Percentiles rank a stretch among this genome's conserved stretches.
Conservation (phyloP, 1,140 invertebrate genomes). For the Drosophila auraria region DNA sequence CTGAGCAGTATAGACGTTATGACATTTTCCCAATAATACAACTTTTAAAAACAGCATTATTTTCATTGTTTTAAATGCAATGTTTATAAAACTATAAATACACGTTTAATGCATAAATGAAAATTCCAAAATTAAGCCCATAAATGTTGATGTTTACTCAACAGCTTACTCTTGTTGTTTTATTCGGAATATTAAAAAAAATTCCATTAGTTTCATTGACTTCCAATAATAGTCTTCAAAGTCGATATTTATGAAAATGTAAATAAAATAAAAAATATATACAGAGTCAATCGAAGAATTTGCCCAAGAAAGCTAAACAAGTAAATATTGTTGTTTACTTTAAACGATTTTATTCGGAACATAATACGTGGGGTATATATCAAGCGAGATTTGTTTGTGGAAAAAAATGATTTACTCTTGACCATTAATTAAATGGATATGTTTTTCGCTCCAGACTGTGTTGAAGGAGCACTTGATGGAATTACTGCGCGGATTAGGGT, state of each 20-base stretch:
- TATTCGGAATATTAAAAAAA: neutral
- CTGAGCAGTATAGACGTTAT: no score
- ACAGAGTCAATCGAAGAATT: no score
- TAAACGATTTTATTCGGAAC: neutral
- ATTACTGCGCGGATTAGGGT: constrained; percentile 5
- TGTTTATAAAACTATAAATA: constrained; percentile 3
- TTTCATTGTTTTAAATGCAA: neutral
- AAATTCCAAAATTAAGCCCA: neutral
- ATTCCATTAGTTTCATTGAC: constrained; percentile 6
- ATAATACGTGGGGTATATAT: neutral
- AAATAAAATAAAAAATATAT: constrained; percentile 7
- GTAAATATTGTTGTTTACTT: neutral
- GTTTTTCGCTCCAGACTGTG: no score
- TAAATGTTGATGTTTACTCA: neutral
- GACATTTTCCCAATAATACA: no score
- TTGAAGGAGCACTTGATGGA: neutral
- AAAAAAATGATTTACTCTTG: neutral
- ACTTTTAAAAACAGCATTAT: no score
- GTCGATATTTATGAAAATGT: constrained; percentile 12
- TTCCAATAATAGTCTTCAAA: constrained; percentile 4
- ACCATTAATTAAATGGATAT: neutral
- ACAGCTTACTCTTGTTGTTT: neutral
- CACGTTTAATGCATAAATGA: neutral
- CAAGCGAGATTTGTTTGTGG: neutral
- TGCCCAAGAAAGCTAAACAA: neutral